Evolutionary conservation across 2,797 vertebrate species (phyloP), one percentile per base, ranked within the genome.

Genomic region (Micromesistius poutassou): DNA sequence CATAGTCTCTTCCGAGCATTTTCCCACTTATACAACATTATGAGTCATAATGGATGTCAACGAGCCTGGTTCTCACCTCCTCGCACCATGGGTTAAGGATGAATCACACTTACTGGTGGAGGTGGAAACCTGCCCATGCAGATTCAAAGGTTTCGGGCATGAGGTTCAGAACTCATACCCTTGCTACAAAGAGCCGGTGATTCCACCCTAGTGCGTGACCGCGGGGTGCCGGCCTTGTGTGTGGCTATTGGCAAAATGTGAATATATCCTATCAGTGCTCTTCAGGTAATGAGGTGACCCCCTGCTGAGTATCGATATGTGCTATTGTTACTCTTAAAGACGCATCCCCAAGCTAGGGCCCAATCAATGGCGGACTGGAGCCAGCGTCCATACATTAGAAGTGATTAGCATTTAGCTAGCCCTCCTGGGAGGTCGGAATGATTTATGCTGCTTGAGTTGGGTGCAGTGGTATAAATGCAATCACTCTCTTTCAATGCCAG

Each of bases 281-380:
- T 76, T 42, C 5, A 66, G 40, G 74, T 35, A 46, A 30, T 66
- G 42, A 3, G 1, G 3, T 46, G 71, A 71, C 73, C 77, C 50
- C 72, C 73, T 0, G 25, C 36, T 22, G 31, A 38, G 40, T 33
- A 68, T 83, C 76, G 71, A 66, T 82, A 50, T 7, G 9, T 71
- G 25, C 28, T 78, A 78, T 83, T 76, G 73, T 82, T 78, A 55
- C 33, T 68, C 13, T 74, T 35, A 30, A 80, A 75, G 72, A 55
- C 19, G 19, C 75, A 35, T 70, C 70, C 36, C 71, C 30, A 22
- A 35, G 73, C 28, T 9, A 33, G 28, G 36, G 31, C 72, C 33
- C 74, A 79, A 81, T 81, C 68, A 38, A 38, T 82, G 1, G 42
- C 35, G 77, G 78, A 80, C 72, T 74, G 81, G 75, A 77, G 38